phyloP scores from a whole-genome alignment of 2,797 vertebrate species.

The Phataginus tetradactyla region DNA sequence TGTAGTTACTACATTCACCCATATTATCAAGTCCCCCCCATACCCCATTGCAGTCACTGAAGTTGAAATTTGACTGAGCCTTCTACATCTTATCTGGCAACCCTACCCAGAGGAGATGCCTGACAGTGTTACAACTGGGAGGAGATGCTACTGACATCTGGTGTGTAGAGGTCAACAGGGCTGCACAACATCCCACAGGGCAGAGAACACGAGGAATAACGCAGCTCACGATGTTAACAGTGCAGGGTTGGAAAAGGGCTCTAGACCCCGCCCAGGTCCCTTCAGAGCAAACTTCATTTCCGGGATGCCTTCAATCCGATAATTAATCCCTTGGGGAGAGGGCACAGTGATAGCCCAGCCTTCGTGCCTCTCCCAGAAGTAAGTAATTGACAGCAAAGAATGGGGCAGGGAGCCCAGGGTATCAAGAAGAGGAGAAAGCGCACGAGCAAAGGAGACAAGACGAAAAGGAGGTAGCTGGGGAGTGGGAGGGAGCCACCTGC shows the following conservation, averaged over 20 bases:
- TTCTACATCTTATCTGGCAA: neutral
- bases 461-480: too few relatives aligned
- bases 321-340: neutral
- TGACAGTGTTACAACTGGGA: neutral
- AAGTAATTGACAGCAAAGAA: neutral
- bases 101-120: neutral
- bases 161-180: neutral
- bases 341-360: neutral
- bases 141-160: neutral
- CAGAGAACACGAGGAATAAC: neutral
- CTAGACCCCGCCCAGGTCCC: neutral
- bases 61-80: neutral
- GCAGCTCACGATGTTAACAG: too few relatives aligned
- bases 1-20: too few relatives aligned
- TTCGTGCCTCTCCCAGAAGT: neutral
- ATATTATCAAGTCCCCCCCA: too few relatives aligned
- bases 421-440: neutral
- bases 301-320: neutral
- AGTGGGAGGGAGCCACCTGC: rapidly evolving
- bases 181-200: too few relatives aligned
- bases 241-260: neutral
- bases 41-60: neutral
- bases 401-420: neutral
- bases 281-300: neutral
- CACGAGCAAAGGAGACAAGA: too few relatives aligned